Percentiles rank a stretch among this genome's conserved stretches.
These are phyloP conservation scores for Pantherophis alleghaniensis DNA, from an alignment of 2,797 vertebrate species.

Conservation along the genomic window DNA sequence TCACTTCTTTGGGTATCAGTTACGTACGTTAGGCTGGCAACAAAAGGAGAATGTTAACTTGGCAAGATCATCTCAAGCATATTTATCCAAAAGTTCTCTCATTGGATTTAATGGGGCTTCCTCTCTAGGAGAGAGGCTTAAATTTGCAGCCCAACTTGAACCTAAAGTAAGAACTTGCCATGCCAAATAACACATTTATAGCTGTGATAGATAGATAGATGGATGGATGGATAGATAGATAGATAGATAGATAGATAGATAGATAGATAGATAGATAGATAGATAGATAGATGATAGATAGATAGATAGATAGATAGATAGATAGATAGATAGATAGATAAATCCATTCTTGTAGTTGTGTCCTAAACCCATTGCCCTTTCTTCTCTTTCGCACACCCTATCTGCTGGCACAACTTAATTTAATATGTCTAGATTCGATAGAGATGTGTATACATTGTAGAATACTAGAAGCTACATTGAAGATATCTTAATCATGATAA, in stretches of 20 bases:
- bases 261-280: no score
- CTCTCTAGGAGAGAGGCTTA: not conserved
- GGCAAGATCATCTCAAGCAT: not conserved
- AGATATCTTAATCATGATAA: not conserved
- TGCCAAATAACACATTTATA: not conserved
- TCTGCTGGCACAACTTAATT: not conserved
- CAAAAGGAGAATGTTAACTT: not conserved
- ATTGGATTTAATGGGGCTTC: not conserved
- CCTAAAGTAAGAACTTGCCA: not conserved
- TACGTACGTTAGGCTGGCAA: not conserved
- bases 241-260: no score
- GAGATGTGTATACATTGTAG: not conserved
- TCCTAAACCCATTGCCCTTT: not conserved
- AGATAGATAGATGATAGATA: no score
- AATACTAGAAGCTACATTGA: not conserved
- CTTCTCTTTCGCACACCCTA: not conserved
- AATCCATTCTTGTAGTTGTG: not conserved
- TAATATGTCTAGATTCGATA: not conserved
- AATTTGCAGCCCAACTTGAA: not conserved
- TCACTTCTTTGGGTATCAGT: not conserved
- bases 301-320: no score
- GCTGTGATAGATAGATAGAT: not conserved
- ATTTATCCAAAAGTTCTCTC: not conserved
- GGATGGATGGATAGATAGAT: no score
- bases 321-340: no score